A percentile compares a stretch with the other conserved stretches of the same genome.
phyloP scores from a whole-genome alignment of 2,113 vertebrate genomes.

The Cyphomyrus discorhynchus region DNA sequence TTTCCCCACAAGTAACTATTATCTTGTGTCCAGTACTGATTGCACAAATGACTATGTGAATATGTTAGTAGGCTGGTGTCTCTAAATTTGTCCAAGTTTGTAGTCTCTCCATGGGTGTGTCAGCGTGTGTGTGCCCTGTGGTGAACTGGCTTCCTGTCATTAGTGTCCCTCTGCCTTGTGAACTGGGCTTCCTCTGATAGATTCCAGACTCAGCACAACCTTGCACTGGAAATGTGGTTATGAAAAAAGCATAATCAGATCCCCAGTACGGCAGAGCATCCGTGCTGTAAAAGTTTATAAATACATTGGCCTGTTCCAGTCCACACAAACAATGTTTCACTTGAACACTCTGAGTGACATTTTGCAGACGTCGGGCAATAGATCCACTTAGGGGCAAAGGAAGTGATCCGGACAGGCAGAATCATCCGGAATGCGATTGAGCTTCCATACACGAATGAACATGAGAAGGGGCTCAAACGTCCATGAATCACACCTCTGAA shows the following conservation, averaged over 20 bases:
- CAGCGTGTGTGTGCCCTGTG: neutral
- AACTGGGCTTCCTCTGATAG: neutral
- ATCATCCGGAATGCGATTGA: neutral
- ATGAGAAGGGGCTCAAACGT: neutral
- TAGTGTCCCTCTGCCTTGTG: neutral
- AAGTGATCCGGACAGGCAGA: neutral
- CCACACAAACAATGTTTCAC: neutral
- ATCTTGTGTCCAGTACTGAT: neutral
- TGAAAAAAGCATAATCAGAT: neutral
- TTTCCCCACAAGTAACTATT: neutral
- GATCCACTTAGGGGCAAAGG: neutral
- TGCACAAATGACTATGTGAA: neutral
- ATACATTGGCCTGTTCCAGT: neutral
- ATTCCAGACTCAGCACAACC: neutral
- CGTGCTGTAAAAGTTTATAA: neutral
- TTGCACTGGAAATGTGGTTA: neutral
- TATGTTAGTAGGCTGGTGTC: neutral
- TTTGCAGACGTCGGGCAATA: neutral
- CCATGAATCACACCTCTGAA: neutral
- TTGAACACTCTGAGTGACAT: neutral
- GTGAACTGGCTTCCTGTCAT: neutral
- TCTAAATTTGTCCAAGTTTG: neutral
- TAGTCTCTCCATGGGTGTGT: neutral
- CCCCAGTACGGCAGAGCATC: neutral
- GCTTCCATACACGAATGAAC: neutral